phyloP scores from a whole-genome alignment of 1,140 invertebrate genomes.

The Armadillidium nasatum region DNA sequence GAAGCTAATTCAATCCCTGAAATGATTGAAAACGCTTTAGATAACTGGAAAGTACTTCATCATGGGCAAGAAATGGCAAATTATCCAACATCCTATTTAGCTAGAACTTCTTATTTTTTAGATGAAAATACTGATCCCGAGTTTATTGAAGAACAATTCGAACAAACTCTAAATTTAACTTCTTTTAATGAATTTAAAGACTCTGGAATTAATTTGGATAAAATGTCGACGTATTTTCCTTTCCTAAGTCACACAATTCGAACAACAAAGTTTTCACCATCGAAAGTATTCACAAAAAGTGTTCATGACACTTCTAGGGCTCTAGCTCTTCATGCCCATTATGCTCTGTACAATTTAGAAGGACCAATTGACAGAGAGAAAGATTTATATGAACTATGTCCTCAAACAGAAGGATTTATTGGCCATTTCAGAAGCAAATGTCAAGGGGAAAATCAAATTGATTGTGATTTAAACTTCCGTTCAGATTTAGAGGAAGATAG shows the following conservation, averaged over 20 bases:
- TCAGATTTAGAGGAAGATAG: too few relatives aligned
- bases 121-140: constrained; percentile 30
- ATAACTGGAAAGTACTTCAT: constrained; percentile 7
- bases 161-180: neutral
- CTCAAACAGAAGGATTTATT: constrained; percentile 31
- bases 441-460: neutral
- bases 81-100: constrained; percentile 36
- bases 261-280: constrained; percentile 32
- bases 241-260: constrained; percentile 35
- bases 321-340: constrained; percentile 40
- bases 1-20: constrained; percentile 8
- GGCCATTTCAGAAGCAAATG: constrained; percentile 34
- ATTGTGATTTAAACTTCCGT: neutral
- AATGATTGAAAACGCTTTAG: constrained; percentile 22
- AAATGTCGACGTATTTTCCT: constrained; percentile 26
- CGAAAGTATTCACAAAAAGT: constrained; percentile 30
- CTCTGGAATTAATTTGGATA: neutral
- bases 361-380: constrained; percentile 23
- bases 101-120: constrained; percentile 39
- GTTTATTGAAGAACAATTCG: neutral
- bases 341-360: constrained; percentile 30
- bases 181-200: neutral
- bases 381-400: constrained; percentile 38
- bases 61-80: neutral
- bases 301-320: constrained; percentile 38